Base-by-base conservation (phyloP, 2,888 invertebrate genomes). In the Teleiodes luculella region DNA sequence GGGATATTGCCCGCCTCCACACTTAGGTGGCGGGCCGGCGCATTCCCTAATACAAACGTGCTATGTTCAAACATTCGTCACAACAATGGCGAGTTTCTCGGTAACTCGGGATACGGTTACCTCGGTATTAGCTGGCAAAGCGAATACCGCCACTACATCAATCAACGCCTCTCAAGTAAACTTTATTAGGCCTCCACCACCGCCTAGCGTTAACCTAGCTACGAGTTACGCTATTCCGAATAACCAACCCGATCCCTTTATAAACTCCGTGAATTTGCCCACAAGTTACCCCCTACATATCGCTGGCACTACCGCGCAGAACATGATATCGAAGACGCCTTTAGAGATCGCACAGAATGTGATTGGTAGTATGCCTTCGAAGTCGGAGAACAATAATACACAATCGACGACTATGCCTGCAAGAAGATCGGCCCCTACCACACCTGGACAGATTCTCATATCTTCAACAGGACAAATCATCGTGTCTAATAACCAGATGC, bases 101-200 rank as follows among this genome's bases (percentile, higher is more conserved):
- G 93, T 93, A 2, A 94, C 94, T 33, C 92, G 95, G 62, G 95
- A 95, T 72, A 95, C 96, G 0, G 94, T 96, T 16, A 96, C 96
- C 0, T 95, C 94, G 0, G 95, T 95, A 1, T 77, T 95, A 57
- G 95, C 95, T 1, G 95, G 95, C 2, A 91, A 93, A 74, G 92
- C 95, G 0, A 94, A 94, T 64, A 95, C 95, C 0, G 93, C 94
- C 0, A 94, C 95, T 0, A 94, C 95, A 0, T 94, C 95, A 0
- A 92, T 94, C 24, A 94, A 94, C 64, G 92, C 92, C 28, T 91
- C 93, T 4, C 86, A 85, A 58, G 91, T 67, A 53, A 91, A 74
- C 68, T 88, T 80, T 55, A 63, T 83, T 7, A 65, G 87, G 67
- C 91, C 68, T 60, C 80, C 86, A 2, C 86, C 85, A 0, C 78